These are phyloP conservation scores for Drosophila parthenogenetica DNA, from an alignment of 2,888 invertebrate species.

Conservation along the genomic window DNA sequence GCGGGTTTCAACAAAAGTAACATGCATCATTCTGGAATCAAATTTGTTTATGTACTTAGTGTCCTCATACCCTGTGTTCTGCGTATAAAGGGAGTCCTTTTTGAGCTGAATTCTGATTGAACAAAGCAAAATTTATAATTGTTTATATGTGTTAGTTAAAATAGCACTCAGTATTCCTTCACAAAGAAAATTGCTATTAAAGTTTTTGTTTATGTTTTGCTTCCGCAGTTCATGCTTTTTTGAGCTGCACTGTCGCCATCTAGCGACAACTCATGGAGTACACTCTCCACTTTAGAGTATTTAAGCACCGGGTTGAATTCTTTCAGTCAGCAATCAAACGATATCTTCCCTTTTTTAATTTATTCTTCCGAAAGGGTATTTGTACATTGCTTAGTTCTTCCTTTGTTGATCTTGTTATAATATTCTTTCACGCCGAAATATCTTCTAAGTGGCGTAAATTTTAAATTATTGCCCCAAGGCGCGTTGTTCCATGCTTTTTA, in stretches of 20 bases:
- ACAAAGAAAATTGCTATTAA: no score
- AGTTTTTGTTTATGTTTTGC: neutral
- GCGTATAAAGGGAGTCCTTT: neutral
- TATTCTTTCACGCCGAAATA: conserved; percentile 66
- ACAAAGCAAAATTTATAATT: no score
- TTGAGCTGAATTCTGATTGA: neutral
- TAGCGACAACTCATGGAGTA: neutral
- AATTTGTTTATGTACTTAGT: conserved; percentile 10
- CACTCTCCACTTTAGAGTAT: neutral
- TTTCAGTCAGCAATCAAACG: neutral
- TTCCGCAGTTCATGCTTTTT: neutral
- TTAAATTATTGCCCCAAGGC: conserved; percentile 69
- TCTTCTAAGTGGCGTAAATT: conserved; percentile 76
- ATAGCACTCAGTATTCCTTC: no score
- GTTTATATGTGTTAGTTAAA: no score
- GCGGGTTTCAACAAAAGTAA: conserved; percentile 33
- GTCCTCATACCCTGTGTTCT: neutral
- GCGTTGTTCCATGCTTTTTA: conserved; percentile 3
- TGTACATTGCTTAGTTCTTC: neutral
- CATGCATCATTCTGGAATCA: conserved; percentile 22
- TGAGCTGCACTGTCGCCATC: conserved; percentile 1
- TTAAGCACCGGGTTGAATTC: neutral
- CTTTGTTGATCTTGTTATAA: conserved; percentile 29
- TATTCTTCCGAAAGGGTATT: conserved; percentile 27
- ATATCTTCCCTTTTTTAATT: conserved; percentile 16